These are phyloP conservation scores for Falco biarmicus DNA, from an alignment of 2,797 vertebrate species.

Conservation along the genomic window DNA sequence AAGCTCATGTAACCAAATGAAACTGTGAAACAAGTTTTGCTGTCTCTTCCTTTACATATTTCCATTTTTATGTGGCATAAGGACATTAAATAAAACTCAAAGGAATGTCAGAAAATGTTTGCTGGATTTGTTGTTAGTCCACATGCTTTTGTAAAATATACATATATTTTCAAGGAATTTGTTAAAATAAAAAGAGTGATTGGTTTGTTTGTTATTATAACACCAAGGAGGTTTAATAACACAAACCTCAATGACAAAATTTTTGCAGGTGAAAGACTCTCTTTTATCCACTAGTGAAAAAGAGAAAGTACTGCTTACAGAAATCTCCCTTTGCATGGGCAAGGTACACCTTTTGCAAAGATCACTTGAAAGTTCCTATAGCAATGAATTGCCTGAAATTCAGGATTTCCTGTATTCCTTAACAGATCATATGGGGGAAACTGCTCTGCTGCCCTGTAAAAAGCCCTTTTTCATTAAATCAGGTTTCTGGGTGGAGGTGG, in stretches of 20 bases:
- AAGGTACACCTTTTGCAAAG: neutral
- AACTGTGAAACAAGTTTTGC: neutral
- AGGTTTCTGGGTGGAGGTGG: neutral
- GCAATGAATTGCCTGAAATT: neutral
- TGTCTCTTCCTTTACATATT: neutral
- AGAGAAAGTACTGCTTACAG: too few species aligned
- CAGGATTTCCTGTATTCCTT: neutral
- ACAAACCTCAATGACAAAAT: neutral
- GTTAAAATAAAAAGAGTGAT: neutral
- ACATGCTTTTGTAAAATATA: neutral
- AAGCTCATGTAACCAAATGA: neutral
- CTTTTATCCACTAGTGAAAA: neutral
- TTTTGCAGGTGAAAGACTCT: neutral
- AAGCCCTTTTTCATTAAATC: neutral
- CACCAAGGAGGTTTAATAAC: neutral
- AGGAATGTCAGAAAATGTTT: neutral
- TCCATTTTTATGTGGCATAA: neutral
- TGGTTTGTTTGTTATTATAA: neutral
- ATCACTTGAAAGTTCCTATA: rapidly evolving
- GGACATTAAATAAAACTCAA: neutral
- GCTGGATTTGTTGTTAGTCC: neutral
- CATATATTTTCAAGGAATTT: neutral
- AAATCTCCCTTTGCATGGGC: neutral
- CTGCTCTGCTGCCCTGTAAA: rapidly evolving
- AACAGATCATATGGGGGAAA: rapidly evolving